A percentile compares a stretch with the other conserved stretches of the same genome.
phyloP scores from a whole-genome alignment of 1,140 invertebrate species.

The Drosophila tani region DNA sequence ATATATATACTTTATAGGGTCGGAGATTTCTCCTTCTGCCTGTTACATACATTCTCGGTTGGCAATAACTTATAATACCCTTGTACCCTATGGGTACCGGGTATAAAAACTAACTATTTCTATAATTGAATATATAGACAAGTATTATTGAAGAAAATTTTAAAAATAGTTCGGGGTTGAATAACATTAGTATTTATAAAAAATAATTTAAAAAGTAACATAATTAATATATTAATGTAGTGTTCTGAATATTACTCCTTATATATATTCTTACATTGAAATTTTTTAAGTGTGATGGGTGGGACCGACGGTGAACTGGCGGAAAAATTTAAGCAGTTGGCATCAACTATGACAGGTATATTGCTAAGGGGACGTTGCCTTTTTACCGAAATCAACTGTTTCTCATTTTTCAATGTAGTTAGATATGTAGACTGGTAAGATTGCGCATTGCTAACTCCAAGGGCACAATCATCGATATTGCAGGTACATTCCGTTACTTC shows the following conservation, averaged over 20 bases:
- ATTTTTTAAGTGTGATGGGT: not conserved
- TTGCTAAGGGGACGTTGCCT: not conserved
- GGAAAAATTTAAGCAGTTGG: not conserved
- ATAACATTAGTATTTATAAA: too few relatives aligned
- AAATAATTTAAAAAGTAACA: not conserved
- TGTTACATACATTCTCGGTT: too few relatives aligned
- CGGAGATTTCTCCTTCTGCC: too few relatives aligned
- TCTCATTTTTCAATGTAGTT: not conserved
- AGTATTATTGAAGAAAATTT: too few relatives aligned
- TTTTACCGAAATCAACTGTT: not conserved
- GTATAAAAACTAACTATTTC: too few relatives aligned
- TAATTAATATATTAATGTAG: not conserved
- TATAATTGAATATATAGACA: too few relatives aligned
- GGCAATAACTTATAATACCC: too few relatives aligned
- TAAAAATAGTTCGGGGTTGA: too few relatives aligned
- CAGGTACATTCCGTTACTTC: not conserved
- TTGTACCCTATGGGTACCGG: too few relatives aligned
- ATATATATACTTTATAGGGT: too few relatives aligned
- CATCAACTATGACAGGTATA: not conserved
- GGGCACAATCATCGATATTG: not conserved
- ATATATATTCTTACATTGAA: slow-evolving; percentile 6
- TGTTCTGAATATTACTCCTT: not conserved
- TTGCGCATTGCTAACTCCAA: not conserved
- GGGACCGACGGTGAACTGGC: not conserved
- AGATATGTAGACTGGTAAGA: not conserved